Evolutionary conservation across 2,888 invertebrate genomes (phyloP), one percentile per base, ranked within the genome.

Genomic region (Platerodrilus igneus): DNA sequence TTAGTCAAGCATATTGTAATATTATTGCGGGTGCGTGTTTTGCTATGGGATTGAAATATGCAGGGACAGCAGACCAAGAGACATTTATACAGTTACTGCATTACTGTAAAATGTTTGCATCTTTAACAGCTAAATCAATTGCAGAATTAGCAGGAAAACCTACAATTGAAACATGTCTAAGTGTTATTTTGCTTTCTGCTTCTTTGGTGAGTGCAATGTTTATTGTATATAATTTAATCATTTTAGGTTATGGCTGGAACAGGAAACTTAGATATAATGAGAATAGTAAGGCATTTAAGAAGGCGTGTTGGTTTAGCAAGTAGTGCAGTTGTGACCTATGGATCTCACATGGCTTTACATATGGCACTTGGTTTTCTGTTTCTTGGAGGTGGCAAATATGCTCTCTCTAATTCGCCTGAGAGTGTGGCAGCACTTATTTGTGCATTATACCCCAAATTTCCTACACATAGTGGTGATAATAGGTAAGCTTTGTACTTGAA

Each of bases 381-480:
- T 69, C 72, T 99, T 30, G 96, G 96, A 4, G 94, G 93, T 13
- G 95, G 97, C 1, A 79, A 91, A 50, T 91, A 83, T 50, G 87
- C n/a, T n/a, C 72, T 92, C 16, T 79, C 85, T 8, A 86, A 91
- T 33, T 79, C 86, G 2, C 86, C 91, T 2, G 78, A 81, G 19
- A 83, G 93, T 0, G 79, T 97, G 5, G 96, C 94, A 0, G 90
- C 93, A 0, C 70, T 97, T 44, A 72, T 99, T 23, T 89, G 91
- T 55, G 88, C 97, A 0, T 86, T 96, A 64, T 99, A 93, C 69
- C 99, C 99, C 1, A 93, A 95, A 65, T 96, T 93, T 68, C 95
- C 96, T 10, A 91, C 87, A 1, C 93, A 94, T 62, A 92, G 93
- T 57, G 91, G 90, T 60, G 97, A 99, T 58, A 97, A 97, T 66